These are phyloP conservation scores for Poeciliopsis paucimaculata DNA, from an alignment of 2,797 vertebrate species.

Conservation along the genomic window DNA sequence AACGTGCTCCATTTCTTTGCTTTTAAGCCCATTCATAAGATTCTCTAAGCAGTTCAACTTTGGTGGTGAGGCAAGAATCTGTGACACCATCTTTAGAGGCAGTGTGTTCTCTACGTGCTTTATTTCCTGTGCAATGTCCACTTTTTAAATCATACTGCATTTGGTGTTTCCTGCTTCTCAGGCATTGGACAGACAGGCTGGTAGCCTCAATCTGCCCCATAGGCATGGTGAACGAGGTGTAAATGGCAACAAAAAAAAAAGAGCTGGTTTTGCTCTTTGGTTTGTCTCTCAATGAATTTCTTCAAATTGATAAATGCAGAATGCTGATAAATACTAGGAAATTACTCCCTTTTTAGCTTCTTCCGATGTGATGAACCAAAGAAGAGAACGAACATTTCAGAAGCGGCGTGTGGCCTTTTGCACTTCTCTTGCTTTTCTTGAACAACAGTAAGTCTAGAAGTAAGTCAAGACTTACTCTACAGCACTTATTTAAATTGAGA, in stretches of 20 bases:
- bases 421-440: conserved; percentile 43
- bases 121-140: neutral
- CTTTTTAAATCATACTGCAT: neutral
- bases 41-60: neutral
- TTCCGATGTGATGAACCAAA: conserved; percentile 18
- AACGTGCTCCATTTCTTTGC: neutral
- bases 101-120: neutral
- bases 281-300: conserved; percentile 23
- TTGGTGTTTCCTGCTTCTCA: conserved; percentile 11
- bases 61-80: neutral
- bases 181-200: conserved; percentile 11
- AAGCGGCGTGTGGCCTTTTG: conserved; percentile 64
- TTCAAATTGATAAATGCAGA: conserved; percentile 25
- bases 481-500: conserved; percentile 44
- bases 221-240: no score
- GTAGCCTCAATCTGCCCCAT: conserved; percentile 17
- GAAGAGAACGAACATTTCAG: conserved; percentile 26
- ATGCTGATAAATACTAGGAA: conserved; percentile 2
- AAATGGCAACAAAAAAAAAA: neutral
- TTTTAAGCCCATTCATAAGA: neutral
- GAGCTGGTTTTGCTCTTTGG: conserved; percentile 4
- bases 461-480: conserved; percentile 34
- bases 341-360: conserved; percentile 21
- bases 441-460: conserved; percentile 10
- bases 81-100: neutral